Evolutionary conservation across 2,797 vertebrate genomes (phyloP).

Genomic region (Spinus olivaceus): DNA sequence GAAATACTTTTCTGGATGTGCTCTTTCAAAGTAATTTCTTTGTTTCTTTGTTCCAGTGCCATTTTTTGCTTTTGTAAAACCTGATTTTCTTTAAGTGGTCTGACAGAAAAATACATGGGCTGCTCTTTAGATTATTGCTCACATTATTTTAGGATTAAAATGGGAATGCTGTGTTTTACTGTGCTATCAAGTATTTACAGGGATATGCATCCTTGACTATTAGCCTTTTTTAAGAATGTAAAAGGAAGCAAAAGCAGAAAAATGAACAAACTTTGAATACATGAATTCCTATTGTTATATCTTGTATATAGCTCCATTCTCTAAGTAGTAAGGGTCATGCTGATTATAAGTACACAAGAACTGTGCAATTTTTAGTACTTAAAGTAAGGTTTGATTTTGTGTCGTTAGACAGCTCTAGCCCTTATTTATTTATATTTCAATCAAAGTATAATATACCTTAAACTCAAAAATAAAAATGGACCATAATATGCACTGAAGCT

Average conservation of each 20-base stretch:
- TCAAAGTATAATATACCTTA: background rate
- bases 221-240: background rate
- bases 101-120: background rate
- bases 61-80: background rate
- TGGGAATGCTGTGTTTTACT: background rate
- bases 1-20: background rate
- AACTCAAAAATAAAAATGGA: background rate
- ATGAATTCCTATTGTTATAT: background rate
- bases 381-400: background rate
- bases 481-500: background rate
- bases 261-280: background rate
- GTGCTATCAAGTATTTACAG: background rate
- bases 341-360: background rate
- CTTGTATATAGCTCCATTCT: background rate
- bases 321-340: background rate
- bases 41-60: background rate
- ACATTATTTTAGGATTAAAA: constrained; percentile 11
- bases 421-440: background rate
- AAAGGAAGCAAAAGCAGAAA: background rate
- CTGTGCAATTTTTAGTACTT: background rate
- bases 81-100: background rate
- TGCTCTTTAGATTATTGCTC: background rate
- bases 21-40: background rate
- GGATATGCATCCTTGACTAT: background rate
- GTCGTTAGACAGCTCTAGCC: background rate